phyloP scores from a whole-genome alignment of 1,140 invertebrate genomes.

The Ceratina calcarata region DNA sequence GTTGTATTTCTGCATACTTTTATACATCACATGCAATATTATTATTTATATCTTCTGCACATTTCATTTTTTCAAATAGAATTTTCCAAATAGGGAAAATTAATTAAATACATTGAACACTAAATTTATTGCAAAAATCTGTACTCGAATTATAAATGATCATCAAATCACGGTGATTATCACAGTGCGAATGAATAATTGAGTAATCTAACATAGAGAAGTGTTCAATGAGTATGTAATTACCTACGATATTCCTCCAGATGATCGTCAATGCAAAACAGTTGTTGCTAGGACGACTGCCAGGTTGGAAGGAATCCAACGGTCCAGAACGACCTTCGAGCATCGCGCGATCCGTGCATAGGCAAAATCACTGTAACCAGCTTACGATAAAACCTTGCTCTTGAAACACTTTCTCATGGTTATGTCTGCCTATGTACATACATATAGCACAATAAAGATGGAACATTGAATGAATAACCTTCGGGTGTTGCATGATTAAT shows the following conservation, averaged over 20 bases:
- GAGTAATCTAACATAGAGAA: background rate
- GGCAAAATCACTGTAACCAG: background rate
- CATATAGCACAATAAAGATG: too few relatives aligned
- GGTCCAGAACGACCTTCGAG: background rate
- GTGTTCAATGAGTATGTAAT: background rate
- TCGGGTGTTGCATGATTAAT: background rate
- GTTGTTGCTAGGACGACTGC: conserved; percentile 1
- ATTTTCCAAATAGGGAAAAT: too few relatives aligned
- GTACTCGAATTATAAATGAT: too few relatives aligned
- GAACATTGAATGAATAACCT: background rate
- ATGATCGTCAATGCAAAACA: background rate
- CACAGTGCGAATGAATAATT: too few relatives aligned
- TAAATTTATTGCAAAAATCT: too few relatives aligned
- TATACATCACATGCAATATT: too few relatives aligned
- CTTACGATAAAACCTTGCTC: conserved; percentile 2
- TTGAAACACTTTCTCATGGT: conserved; percentile 7
- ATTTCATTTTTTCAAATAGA: too few relatives aligned
- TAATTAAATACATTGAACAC: too few relatives aligned
- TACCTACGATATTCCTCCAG: background rate
- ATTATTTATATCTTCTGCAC: too few relatives aligned
- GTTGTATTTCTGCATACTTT: too few relatives aligned
- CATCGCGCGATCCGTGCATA: background rate
- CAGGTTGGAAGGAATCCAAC: conserved; percentile 35
- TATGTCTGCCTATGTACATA: too few relatives aligned
- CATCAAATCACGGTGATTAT: too few relatives aligned